phyloP scores from a whole-genome alignment of 2,888 invertebrate species.

The Xiphydria camelus region DNA sequence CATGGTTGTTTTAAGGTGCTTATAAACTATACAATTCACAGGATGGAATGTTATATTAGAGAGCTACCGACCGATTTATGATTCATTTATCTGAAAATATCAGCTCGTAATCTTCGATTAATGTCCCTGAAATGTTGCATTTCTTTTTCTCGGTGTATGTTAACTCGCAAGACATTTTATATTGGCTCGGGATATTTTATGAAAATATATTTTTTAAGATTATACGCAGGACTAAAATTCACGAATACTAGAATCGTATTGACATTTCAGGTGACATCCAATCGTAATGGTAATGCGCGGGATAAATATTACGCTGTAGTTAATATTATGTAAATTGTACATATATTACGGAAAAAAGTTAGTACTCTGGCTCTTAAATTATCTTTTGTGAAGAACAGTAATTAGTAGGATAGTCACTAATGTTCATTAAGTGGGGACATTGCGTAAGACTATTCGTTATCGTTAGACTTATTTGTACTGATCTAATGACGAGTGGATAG shows the following conservation, averaged over 20 bases:
- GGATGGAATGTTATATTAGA: conserved; percentile 20
- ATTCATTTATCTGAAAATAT: conserved; percentile 9
- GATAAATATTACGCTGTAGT: conserved; percentile 30
- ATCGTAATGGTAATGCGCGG: conserved; percentile 33
- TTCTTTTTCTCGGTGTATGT: neutral
- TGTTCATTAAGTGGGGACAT: conserved; percentile 30
- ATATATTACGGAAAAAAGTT: conserved; percentile 32
- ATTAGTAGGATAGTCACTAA: conserved; percentile 36
- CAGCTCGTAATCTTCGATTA: too few relatives aligned
- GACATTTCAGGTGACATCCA: conserved; percentile 26
- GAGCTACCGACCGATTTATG: conserved; percentile 14
- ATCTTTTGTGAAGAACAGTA: conserved; percentile 32
- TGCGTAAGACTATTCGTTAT: conserved; percentile 24
- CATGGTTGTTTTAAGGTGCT: conserved; percentile 14
- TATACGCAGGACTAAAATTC: too few relatives aligned
- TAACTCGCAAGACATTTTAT: neutral
- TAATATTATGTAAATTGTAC: conserved; percentile 29
- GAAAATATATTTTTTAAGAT: conserved; percentile 8
- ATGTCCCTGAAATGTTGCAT: neutral
- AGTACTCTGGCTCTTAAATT: conserved; percentile 30
- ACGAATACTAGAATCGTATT: too few relatives aligned
- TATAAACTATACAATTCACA: conserved; percentile 13
- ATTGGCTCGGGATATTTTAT: neutral
- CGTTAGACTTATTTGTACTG: conserved; percentile 43
- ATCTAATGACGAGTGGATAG: conserved; percentile 36